Evolutionary conservation across 2,888 invertebrate genomes (phyloP).

Genomic region (Tolmerus cingulatus): DNA sequence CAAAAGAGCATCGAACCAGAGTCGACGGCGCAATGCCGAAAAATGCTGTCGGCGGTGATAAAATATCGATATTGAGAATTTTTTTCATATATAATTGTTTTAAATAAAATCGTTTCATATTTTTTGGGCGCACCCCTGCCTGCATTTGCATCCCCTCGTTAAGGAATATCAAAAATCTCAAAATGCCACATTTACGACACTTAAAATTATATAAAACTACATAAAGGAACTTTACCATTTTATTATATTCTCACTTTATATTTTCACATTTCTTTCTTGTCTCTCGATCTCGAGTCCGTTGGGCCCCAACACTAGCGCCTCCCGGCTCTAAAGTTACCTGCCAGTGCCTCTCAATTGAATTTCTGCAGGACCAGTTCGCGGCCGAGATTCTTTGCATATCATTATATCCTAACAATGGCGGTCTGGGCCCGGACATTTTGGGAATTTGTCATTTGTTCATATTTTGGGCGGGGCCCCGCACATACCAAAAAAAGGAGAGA

Average conservation of each 20-base stretch:
- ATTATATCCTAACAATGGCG: slow-evolving; percentile 25
- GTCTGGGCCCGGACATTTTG: not conserved
- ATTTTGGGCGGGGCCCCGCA: slow-evolving; percentile 11
- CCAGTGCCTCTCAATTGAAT: not conserved
- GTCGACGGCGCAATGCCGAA: not conserved
- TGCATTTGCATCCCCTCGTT: slow-evolving; percentile 39
- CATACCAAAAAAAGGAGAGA: slow-evolving; percentile 31
- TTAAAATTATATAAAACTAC: slow-evolving; percentile 37
- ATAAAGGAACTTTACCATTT: slow-evolving; percentile 42
- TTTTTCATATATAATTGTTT: not conserved
- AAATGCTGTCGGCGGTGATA: slow-evolving; percentile 14
- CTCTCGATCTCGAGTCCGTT: slow-evolving; percentile 25
- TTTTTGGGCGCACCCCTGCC: slow-evolving; percentile 27
- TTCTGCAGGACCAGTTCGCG: slow-evolving; percentile 12
- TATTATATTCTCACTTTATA: slow-evolving; percentile 35
- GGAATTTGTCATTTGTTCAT: slow-evolving; percentile 1
- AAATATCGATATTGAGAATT: slow-evolving; percentile 24
- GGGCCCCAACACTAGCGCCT: slow-evolving; percentile 2
- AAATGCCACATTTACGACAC: slow-evolving; percentile 37
- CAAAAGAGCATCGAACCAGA: slow-evolving; percentile 7
- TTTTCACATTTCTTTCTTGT: slow-evolving; percentile 31
- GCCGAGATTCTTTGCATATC: slow-evolving; percentile 9
- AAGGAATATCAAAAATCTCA: slow-evolving; percentile 31
- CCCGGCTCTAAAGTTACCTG: slow-evolving; percentile 20
- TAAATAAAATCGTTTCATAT: not conserved